Base-by-base conservation (phyloP, 2,113 vertebrate species). In the Tetraodon nigroviridis region DNA sequence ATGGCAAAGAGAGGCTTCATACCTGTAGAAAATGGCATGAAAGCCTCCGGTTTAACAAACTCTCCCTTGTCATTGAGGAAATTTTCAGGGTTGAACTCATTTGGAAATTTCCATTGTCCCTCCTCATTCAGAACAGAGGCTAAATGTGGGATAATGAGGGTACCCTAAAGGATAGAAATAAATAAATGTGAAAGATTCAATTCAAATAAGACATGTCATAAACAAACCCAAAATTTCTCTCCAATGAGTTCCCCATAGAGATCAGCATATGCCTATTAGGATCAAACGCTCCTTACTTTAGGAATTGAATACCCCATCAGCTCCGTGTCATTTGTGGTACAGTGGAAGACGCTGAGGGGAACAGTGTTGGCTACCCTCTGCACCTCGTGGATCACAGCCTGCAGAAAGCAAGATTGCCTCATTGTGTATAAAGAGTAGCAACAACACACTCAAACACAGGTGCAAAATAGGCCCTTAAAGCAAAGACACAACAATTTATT, bases 301-400 rank as follows among this genome's bases (percentile, higher is more conserved):
- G 88, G 87, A 46, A 89, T 84, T n/a, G 69, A 73, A 21, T 83
- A 90, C 20, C 89, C 87, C 69, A 78, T 80, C 4, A 88, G 63
- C 60, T 88, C 82, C n/a, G 86, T 84, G 75, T 85, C 71, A 56
- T 47, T 73, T 2, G 65, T 86, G 0, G 81, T 82, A 18, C 50
- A 61, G 66, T 87, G 88, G 37, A 78, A 72, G n/a, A 88, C 37
- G 4, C 84, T 81, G 11, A 90, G 76, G 7, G 90, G 81, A 10
- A 80, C 77, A 0, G 82, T 79, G 73, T 80, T 86, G 16, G 81
- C 75, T 17, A 82, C 1, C 6, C 86, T 86, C 76, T 89, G 89
- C 3, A 86, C 22, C 67, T 91, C 89, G 61, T 89, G 89, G 64
- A 86, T 76, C 51, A 86, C 79, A 37, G 90, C 88, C 84, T 89